phyloP scores from a whole-genome alignment of 1,140 invertebrate genomes.

The Drosophila nannoptera region DNA sequence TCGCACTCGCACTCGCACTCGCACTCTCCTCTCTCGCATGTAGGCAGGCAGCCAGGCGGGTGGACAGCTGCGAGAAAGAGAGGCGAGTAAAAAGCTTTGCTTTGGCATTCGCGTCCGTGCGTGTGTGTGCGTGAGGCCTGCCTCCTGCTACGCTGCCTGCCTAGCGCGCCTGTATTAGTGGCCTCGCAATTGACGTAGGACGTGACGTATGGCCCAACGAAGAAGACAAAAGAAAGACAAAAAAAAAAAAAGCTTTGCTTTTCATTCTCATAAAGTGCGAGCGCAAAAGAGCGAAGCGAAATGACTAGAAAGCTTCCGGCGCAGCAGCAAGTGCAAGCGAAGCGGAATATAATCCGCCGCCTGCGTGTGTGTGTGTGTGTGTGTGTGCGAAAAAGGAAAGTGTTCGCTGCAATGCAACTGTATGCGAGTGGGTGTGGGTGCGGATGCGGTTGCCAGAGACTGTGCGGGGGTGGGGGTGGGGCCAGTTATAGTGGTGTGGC shows the following conservation, averaged over 20 bases:
- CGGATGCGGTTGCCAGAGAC: slow-evolving; percentile 11
- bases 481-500: not conserved
- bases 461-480: slow-evolving; percentile 1
- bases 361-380: slow-evolving; percentile 29
- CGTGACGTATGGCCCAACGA: slow-evolving; percentile 58
- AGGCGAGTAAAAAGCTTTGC: slow-evolving; percentile 44
- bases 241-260: slow-evolving; percentile 45
- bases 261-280: slow-evolving; percentile 26
- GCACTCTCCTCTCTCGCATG: not conserved
- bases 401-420: slow-evolving; percentile 53
- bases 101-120: slow-evolving; percentile 20
- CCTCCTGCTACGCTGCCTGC: slow-evolving; percentile 44
- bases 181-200: slow-evolving; percentile 68
- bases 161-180: slow-evolving; percentile 41
- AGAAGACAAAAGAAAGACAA: no score
- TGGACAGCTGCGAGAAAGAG: slow-evolving; percentile 37
- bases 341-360: slow-evolving; percentile 11
- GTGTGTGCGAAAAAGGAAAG: slow-evolving; percentile 55
- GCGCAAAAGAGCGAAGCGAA: slow-evolving; percentile 31
- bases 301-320: slow-evolving; percentile 26
- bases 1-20: slow-evolving; percentile 25
- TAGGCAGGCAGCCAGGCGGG: slow-evolving; percentile 21
- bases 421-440: slow-evolving; percentile 38
- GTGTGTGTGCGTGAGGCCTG: slow-evolving; percentile 39
- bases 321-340: slow-evolving; percentile 30